Conservation (phyloP, 2,888 invertebrate species). For the Spilarctia lutea region DNA sequence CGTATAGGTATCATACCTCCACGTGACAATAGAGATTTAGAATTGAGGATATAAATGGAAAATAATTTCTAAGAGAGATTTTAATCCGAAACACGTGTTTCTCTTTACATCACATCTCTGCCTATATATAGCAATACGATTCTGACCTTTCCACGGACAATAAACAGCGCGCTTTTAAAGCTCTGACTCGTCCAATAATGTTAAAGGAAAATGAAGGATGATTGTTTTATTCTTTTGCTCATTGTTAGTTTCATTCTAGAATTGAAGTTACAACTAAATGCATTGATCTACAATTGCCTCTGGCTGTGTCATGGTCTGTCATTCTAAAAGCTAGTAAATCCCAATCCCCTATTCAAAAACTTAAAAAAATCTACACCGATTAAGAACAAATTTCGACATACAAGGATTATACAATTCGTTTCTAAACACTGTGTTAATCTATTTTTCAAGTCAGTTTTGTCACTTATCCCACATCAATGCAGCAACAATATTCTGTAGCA, state of each 20-base stretch:
- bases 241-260: background rate
- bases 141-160: background rate
- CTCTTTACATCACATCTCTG: background rate
- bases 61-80: background rate
- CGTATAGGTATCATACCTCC: no score
- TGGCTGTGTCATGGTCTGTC: background rate
- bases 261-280: background rate
- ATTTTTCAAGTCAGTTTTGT: no score
- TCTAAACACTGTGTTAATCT: no score
- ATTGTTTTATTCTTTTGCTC: background rate
- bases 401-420: no score
- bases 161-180: background rate
- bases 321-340: no score
- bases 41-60: no score
- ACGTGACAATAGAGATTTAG: no score
- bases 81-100: background rate
- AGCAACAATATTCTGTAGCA: background rate
- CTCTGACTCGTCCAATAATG: background rate
- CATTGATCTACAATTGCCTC: background rate
- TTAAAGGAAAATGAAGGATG: background rate
- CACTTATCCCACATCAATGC: no score
- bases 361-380: no score
- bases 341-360: no score
- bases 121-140: background rate
- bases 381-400: no score